Evolutionary conservation across 2,113 vertebrate species (phyloP).

Genomic region (Azemiops feae): DNA sequence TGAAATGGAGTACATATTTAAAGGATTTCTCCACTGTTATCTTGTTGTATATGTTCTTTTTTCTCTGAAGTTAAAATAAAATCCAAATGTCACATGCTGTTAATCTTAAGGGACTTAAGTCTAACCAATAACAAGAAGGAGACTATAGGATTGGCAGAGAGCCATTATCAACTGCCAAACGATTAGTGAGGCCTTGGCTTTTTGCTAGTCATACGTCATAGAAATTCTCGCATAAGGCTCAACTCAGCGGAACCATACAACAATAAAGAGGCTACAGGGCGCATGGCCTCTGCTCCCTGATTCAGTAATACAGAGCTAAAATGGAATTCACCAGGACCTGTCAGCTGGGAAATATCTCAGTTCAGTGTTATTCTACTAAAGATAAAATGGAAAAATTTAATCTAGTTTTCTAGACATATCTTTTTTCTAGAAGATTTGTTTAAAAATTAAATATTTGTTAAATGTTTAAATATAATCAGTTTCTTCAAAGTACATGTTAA

Average conservation of each 20-base stretch:
- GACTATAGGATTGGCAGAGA: conserved; percentile 57
- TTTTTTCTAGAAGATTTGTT: conserved; percentile 61
- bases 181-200: conserved; percentile 53
- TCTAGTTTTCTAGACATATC: conserved; percentile 70
- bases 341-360: conserved; percentile 60
- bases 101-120: conserved; percentile 56
- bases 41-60: conserved; percentile 33
- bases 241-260: conserved; percentile 61
- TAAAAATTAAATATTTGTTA: neutral
- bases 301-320: conserved; percentile 63
- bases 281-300: conserved; percentile 54
- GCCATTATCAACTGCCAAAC: conserved; percentile 57
- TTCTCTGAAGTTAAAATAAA: conserved; percentile 31
- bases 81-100: conserved; percentile 56
- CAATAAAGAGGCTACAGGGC: conserved; percentile 62
- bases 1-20: neutral
- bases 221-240: conserved; percentile 68
- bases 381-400: conserved; percentile 62
- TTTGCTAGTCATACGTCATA: conserved; percentile 43
- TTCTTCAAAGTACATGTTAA: conserved; percentile 43
- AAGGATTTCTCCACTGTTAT: neutral
- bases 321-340: conserved; percentile 60
- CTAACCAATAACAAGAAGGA: conserved; percentile 45
- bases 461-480: conserved; percentile 51
- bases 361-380: conserved; percentile 60